phyloP scores from a whole-genome alignment of 30 jellyfish, hydroid and myxozoan species.

The Nemopilema nomurai region DNA sequence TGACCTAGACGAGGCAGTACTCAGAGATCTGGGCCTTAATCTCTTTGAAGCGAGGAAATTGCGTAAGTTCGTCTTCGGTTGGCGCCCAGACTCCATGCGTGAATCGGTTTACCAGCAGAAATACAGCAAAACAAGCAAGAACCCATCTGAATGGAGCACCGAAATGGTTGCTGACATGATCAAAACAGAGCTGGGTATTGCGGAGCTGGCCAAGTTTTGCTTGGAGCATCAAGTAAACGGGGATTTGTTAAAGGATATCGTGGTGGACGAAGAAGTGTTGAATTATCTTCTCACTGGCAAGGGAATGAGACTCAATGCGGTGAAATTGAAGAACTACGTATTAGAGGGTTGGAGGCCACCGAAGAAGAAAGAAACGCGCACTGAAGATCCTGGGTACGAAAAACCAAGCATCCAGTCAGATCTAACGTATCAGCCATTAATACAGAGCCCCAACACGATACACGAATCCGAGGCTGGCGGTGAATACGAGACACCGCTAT shows the following conservation, averaged over 20 bases:
- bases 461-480: background rate
- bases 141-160: conserved; percentile 85
- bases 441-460: conserved; percentile 16
- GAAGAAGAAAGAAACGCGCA: conserved; percentile 39
- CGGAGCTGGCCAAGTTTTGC: conserved; percentile 82
- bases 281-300: conserved; percentile 53
- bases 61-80: conserved; percentile 90
- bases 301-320: conserved; percentile 69
- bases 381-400: conserved; percentile 11
- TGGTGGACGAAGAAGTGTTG: conserved; percentile 81
- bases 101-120: conserved; percentile 37
- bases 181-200: conserved; percentile 50
- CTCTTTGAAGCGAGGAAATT: conserved; percentile 89
- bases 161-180: conserved; percentile 69
- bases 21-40: conserved; percentile 80
- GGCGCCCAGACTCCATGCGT: conserved; percentile 88
- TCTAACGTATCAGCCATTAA: conserved; percentile 23
- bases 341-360: conserved; percentile 96
- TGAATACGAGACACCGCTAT: conserved; percentile 29
- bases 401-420: background rate
- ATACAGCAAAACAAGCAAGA: conserved; percentile 54
- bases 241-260: conserved; percentile 82
- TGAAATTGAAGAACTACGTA: conserved; percentile 82
- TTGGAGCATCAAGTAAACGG: conserved; percentile 87
- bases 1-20: conserved; percentile 92